Conservation (phyloP, 2,113 vertebrate species). For the Pao palembangensis region DNA sequence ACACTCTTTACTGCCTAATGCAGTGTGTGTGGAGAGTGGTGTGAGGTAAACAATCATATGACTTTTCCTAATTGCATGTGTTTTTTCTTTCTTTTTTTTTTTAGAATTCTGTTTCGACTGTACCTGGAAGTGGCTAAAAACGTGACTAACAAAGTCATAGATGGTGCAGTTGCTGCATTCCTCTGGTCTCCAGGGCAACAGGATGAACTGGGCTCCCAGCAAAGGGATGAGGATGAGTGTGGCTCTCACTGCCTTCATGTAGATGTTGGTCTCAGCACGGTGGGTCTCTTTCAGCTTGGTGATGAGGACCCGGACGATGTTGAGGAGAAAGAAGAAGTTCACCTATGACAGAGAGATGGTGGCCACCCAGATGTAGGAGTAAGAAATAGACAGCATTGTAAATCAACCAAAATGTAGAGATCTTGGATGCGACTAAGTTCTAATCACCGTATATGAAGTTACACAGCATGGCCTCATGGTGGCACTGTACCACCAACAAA, state of each 20-base stretch:
- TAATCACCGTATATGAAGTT: too few relatives aligned
- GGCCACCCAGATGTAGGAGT: not conserved
- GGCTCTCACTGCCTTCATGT: constrained; percentile 80
- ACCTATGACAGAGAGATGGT: constrained; percentile 50
- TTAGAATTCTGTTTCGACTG: not conserved
- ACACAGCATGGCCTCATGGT: too few relatives aligned
- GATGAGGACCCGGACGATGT: constrained; percentile 80
- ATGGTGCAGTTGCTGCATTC: constrained; percentile 48
- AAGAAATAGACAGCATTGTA: too few relatives aligned
- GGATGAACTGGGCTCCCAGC: constrained; percentile 74
- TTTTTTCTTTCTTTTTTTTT: too few relatives aligned
- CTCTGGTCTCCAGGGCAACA: constrained; percentile 64
- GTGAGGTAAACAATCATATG: not conserved
- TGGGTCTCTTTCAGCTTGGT: constrained; percentile 78
- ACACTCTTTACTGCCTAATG: not conserved
- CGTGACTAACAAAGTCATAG: constrained; percentile 66
- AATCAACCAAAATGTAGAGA: too few relatives aligned
- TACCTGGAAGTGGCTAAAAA: constrained; percentile 76
- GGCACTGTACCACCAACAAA: too few relatives aligned
- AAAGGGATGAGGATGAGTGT: constrained; percentile 79
- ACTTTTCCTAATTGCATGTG: not conserved
- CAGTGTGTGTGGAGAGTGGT: too few relatives aligned
- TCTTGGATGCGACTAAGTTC: too few relatives aligned
- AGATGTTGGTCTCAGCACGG: constrained; percentile 69
- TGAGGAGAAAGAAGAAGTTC: constrained; percentile 79